These are phyloP conservation scores for Bovichtus diacanthus DNA, from an alignment of 2,797 vertebrate genomes.

Conservation along the genomic window DNA sequence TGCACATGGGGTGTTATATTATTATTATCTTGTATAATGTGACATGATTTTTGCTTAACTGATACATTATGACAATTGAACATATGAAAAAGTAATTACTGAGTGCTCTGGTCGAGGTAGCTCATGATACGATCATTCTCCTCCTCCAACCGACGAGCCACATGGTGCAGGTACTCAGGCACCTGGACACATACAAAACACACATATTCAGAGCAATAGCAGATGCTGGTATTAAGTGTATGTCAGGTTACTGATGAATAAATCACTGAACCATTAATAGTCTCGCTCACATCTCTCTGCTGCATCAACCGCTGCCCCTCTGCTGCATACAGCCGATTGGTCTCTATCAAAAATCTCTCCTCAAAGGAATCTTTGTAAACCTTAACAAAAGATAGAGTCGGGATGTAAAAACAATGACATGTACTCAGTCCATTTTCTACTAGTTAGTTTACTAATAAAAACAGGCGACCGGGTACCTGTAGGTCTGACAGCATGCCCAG, in stretches of 20 bases:
- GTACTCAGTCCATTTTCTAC: neutral
- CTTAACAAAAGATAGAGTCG: conserved; percentile 71
- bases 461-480: conserved; percentile 86
- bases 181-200: conserved; percentile 86
- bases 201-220: conserved; percentile 5
- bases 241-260: neutral
- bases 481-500: conserved; percentile 99
- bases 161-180: conserved; percentile 98
- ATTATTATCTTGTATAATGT: neutral
- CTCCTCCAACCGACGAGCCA: conserved; percentile 97
- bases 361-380: conserved; percentile 99
- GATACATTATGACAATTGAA: neutral
- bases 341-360: conserved; percentile 96
- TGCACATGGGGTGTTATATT: neutral
- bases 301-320: conserved; percentile 99
- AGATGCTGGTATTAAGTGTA: neutral
- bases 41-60: neutral
- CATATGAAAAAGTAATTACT: conserved; percentile 80
- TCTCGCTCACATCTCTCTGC: conserved; percentile 93
- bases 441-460: neutral
- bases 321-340: conserved; percentile 94
- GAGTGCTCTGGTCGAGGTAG: conserved; percentile 99
- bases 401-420: neutral
- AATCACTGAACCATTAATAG: neutral
- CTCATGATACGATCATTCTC: conserved; percentile 98